Evolutionary conservation across 1,140 invertebrate species (phyloP).

Genomic region (Leptopilina clavipes): DNA sequence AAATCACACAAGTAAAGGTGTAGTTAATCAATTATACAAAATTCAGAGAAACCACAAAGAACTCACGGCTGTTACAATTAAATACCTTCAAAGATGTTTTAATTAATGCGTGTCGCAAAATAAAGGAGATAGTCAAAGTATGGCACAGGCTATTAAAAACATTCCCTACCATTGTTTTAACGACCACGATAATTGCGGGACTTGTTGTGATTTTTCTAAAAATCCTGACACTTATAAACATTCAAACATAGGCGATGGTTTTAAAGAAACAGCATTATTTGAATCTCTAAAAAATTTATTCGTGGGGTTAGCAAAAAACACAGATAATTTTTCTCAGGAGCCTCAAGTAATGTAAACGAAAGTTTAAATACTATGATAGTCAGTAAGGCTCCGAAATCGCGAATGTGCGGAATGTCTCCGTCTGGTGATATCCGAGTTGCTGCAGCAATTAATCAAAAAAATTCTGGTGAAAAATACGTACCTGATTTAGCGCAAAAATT

Average conservation of each 20-base stretch:
- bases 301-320: too few species aligned
- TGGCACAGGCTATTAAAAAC: too few species aligned
- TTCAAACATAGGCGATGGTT: not conserved
- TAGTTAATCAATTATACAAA: too few species aligned
- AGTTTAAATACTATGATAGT: conserved; percentile 38
- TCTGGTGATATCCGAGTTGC: conserved; percentile 43
- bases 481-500: not conserved
- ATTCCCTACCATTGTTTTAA: too few species aligned
- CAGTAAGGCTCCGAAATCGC: conserved; percentile 38
- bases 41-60: too few species aligned
- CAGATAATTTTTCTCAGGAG: too few species aligned
- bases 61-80: too few species aligned
- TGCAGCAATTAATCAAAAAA: conserved; percentile 20
- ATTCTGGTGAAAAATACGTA: conserved; percentile 37
- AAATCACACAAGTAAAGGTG: too few species aligned
- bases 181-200: too few species aligned
- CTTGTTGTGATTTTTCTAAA: conserved; percentile 31
- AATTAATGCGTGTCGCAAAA: too few species aligned
- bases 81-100: too few species aligned
- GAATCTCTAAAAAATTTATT: not conserved
- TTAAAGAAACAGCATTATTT: not conserved
- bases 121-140: too few species aligned
- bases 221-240: not conserved
- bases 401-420: conserved; percentile 33
- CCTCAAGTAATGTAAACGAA: conserved; percentile 41